Evolutionary conservation across 2,113 vertebrate species (phyloP).

Genomic region (Forbesichthys agassizii): DNA sequence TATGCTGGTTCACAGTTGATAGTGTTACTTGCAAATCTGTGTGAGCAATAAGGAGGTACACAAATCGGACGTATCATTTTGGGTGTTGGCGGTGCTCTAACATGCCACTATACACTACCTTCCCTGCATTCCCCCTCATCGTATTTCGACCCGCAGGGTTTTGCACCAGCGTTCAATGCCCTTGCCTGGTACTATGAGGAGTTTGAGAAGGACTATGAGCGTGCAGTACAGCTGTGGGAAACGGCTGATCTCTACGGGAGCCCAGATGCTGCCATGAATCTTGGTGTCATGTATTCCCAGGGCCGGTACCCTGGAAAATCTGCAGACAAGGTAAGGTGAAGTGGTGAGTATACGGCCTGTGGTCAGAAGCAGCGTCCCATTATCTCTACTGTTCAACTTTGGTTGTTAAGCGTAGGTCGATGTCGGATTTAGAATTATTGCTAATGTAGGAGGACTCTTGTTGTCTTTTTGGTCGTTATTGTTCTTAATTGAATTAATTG

Average conservation of each 20-base stretch:
- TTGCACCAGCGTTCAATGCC: conserved; percentile 76
- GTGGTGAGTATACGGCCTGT: background rate
- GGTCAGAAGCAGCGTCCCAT: background rate
- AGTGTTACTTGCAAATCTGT: too few species aligned
- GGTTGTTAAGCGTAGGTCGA: too few species aligned
- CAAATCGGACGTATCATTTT: too few species aligned
- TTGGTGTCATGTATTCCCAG: conserved; percentile 72
- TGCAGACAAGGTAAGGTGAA: conserved; percentile 54
- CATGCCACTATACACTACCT: too few species aligned
- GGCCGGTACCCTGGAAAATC: conserved; percentile 76
- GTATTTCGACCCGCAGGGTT: conserved; percentile 60
- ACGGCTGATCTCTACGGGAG: conserved; percentile 66
- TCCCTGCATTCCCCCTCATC: background rate
- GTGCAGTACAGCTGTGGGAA: conserved; percentile 77
- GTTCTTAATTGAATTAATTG: too few species aligned
- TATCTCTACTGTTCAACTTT: background rate
- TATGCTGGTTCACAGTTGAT: too few species aligned
- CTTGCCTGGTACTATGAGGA: conserved; percentile 82
- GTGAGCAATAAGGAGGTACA: too few species aligned
- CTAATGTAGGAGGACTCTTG: too few species aligned
- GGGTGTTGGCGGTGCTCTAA: background rate
- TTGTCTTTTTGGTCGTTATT: too few species aligned
- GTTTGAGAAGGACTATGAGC: conserved; percentile 67
- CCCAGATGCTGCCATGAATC: conserved; percentile 78
- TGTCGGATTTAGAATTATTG: too few species aligned